Evolutionary conservation across 2,888 invertebrate genomes (phyloP).

Genomic region (Rhimphoctona megacephalus): DNA sequence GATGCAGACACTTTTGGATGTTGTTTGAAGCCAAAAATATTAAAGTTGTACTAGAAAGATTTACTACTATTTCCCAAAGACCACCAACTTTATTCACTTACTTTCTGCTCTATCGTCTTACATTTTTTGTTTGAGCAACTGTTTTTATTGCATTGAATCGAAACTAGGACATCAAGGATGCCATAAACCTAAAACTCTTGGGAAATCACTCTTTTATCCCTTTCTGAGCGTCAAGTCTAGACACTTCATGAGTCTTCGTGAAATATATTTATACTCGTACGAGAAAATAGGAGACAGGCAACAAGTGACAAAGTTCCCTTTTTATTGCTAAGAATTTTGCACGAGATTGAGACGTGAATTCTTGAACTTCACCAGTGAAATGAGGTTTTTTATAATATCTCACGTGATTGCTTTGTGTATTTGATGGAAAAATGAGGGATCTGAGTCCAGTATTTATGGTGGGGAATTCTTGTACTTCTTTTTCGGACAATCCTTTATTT

Average conservation of each 20-base stretch:
- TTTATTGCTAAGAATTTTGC: constrained; percentile 3
- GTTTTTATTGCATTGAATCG: neutral
- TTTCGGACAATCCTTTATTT: neutral
- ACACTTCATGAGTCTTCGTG: neutral
- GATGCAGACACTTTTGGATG: neutral
- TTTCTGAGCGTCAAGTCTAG: neutral
- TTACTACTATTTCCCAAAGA: neutral
- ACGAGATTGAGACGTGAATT: neutral
- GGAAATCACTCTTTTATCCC: constrained; percentile 6
- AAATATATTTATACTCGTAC: neutral
- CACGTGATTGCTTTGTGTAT: neutral
- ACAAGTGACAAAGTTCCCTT: neutral
- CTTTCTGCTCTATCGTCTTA: neutral
- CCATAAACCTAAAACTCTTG: neutral
- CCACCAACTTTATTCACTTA: neutral
- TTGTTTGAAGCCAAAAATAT: neutral
- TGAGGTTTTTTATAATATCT: neutral
- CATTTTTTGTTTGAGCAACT: neutral
- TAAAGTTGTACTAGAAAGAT: neutral
- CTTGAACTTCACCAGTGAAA: neutral
- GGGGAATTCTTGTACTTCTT: neutral
- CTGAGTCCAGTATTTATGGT: neutral
- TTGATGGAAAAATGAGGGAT: neutral
- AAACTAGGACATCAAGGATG: neutral
- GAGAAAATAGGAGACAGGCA: constrained; percentile 6